Evolutionary conservation across 2,797 vertebrate genomes (phyloP).

Genomic region (Choloepus didactylus): DNA sequence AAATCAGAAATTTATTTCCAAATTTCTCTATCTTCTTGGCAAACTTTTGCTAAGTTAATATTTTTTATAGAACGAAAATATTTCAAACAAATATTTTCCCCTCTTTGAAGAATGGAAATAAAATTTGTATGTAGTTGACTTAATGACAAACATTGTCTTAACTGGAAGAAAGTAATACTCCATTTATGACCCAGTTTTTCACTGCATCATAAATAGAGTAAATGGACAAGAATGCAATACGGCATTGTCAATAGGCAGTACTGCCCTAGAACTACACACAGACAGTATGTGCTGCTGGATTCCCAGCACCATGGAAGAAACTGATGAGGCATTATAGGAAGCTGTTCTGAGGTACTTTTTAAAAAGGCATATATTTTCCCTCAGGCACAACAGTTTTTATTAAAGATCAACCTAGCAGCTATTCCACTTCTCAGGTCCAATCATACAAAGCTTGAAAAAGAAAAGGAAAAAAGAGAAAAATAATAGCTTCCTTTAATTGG

Average conservation of each 20-base stretch:
- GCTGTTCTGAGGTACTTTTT: slow-evolving; percentile 71
- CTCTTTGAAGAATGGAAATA: slow-evolving; percentile 48
- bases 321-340: slow-evolving; percentile 27
- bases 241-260: not conserved
- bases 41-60: slow-evolving; percentile 72
- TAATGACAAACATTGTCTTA: slow-evolving; percentile 20
- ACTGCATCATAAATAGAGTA: not conserved
- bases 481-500: slow-evolving; percentile 42
- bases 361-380: slow-evolving; percentile 73
- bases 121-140: slow-evolving; percentile 32
- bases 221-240: not conserved
- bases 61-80: slow-evolving; percentile 60
- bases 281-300: not conserved
- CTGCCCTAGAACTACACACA: not conserved
- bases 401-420: slow-evolving; percentile 77
- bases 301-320: not conserved
- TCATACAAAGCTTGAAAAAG: slow-evolving; percentile 13
- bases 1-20: slow-evolving; percentile 65
- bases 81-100: slow-evolving; percentile 63
- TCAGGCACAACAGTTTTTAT: slow-evolving; percentile 69
- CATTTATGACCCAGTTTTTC: slow-evolving; percentile 14
- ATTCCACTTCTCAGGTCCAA: slow-evolving; percentile 64
- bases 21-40: slow-evolving; percentile 65
- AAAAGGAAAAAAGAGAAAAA: not conserved
- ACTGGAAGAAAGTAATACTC: slow-evolving; percentile 68